These are phyloP conservation scores for Calyptommatus sinebrachiatus DNA, from an alignment of 2,113 vertebrate genomes.

Conservation along the genomic window DNA sequence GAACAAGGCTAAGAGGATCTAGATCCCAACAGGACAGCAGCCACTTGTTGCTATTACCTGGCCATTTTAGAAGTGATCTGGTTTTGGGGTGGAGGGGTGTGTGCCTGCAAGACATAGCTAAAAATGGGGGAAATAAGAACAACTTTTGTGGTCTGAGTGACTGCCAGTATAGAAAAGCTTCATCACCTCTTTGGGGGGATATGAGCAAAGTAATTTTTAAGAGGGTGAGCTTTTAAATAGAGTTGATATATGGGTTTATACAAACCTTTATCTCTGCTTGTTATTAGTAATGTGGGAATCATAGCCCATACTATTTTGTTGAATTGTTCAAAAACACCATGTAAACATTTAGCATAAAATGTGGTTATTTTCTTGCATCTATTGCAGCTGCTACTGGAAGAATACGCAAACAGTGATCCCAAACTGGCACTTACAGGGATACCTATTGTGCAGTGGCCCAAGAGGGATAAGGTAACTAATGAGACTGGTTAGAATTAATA, in stretches of 20 bases:
- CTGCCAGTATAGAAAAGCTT: too few species aligned
- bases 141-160: too few species aligned
- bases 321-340: not conserved
- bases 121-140: not conserved
- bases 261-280: too few species aligned
- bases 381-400: conserved; percentile 81
- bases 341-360: not conserved
- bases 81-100: not conserved
- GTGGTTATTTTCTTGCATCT: not conserved
- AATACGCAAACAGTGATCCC: conserved; percentile 82
- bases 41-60: not conserved
- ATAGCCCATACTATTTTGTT: not conserved
- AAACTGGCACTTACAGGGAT: conserved; percentile 90
- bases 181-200: too few species aligned
- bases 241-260: not conserved
- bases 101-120: fast-evolving
- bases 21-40: fast-evolving
- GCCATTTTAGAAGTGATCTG: not conserved
- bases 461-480: conserved; percentile 83
- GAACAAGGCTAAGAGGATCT: not conserved
- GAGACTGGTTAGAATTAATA: not conserved
- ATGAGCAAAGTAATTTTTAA: not conserved
- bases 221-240: not conserved
- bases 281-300: not conserved
- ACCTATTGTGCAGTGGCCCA: conserved; percentile 95